Evolutionary conservation across 1,140 invertebrate genomes (phyloP), one percentile per base, ranked within the genome.

Genomic region (Dermatophagoides farinae): DNA sequence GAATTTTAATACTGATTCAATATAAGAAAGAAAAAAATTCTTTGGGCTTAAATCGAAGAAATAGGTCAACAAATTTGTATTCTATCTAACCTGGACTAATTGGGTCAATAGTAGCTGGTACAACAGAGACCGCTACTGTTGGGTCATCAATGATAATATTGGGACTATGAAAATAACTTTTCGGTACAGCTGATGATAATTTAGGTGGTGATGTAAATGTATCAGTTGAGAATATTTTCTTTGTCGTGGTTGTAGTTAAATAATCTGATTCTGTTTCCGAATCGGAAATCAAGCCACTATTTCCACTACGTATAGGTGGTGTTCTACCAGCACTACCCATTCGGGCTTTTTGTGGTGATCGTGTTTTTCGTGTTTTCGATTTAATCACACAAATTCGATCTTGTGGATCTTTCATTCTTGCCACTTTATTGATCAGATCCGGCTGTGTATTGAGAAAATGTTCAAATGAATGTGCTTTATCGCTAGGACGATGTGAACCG

Each of bases 371-470:
- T 55, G 10, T 37, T 40, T 23, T 14, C 12, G 14, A 23, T 25
- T 38, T 31, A 11, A 5, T 14, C 12, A 55, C 25, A 20, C 52
- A 10, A 43, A 55, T 44, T 16, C 53, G 53, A 44, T 38, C 53
- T 23, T 23, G n/a, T 11, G 41, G 53, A 31, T 31, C 31, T 23
- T 55, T 55, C 10, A 55, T 5, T 22, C 38, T 1, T 55, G 14
- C 2, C 23, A 55, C 53, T 25, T 55, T 55, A 14, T 55, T 38
- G 4, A 25, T 44, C 53, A 55, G 16, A 25, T 55, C 53, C 8
- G 31, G 31, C 39, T 55, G 53, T 44, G 53, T 55, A 23, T 55
- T 55, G 4, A 55, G 22, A 40, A 41, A 55, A 23, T 55, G 53
- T 23, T 55, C 53, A 37, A 55, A 55, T 40, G 53, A 55, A 25